A percentile compares a stretch with the other conserved stretches of the same genome.
These are phyloP conservation scores for Strigamia transsilvanica DNA, from an alignment of 2,888 invertebrate genomes.

Conservation along the genomic window DNA sequence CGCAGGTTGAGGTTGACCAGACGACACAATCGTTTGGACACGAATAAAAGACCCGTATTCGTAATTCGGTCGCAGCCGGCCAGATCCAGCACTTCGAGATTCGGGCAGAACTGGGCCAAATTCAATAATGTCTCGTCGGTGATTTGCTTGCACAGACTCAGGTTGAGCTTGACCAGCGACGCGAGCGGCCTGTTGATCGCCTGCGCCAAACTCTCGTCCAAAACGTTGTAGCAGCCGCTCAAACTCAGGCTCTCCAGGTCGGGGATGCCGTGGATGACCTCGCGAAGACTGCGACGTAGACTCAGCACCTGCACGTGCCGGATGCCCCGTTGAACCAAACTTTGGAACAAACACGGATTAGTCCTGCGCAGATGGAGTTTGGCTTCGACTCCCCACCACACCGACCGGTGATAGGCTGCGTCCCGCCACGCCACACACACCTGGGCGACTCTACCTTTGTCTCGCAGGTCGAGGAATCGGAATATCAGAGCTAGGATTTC, in stretches of 20 bases:
- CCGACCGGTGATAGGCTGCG: constrained; percentile 88
- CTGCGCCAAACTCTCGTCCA: constrained; percentile 82
- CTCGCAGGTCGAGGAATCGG: constrained; percentile 84
- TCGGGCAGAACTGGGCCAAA: constrained; percentile 83
- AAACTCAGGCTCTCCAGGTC: constrained; percentile 87
- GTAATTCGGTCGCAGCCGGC: constrained; percentile 93
- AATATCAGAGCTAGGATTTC: constrained; percentile 93
- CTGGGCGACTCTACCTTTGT: constrained; percentile 89
- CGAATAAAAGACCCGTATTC: constrained; percentile 82
- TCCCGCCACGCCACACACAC: constrained; percentile 85
- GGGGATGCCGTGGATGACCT: constrained; percentile 84
- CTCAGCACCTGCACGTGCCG: constrained; percentile 88
- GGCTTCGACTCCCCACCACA: constrained; percentile 94
- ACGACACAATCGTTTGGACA: constrained; percentile 87
- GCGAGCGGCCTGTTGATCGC: constrained; percentile 80
- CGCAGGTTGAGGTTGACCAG: constrained; percentile 84
- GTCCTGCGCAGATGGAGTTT: constrained; percentile 82
- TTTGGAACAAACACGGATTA: constrained; percentile 83
- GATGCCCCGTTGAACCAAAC: constrained; percentile 86
- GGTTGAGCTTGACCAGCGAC: constrained; percentile 80
- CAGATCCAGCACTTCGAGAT: constrained; percentile 85
- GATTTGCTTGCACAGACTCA: constrained; percentile 93
- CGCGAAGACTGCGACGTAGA: constrained; percentile 80
- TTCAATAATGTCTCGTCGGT: constrained; percentile 87
- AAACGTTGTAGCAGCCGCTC: constrained; percentile 92